Evolutionary conservation across 2,888 invertebrate genomes (phyloP), one percentile per base, ranked within the genome.

Genomic region (Drosophila fungiperda): DNA sequence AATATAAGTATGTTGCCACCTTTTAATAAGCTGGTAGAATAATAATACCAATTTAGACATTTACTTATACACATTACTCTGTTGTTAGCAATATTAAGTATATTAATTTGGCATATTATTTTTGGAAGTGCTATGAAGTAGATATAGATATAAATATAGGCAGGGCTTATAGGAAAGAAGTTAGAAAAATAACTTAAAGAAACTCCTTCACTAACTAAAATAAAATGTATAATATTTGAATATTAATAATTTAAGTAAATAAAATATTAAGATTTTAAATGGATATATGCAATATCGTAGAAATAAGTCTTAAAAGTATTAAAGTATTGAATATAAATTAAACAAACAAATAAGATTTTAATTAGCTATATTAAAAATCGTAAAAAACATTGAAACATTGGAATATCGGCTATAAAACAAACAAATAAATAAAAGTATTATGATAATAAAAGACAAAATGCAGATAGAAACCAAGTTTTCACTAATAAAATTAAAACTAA

Each of bases 1-100:
- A 57, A 68, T 58, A 54, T 4, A 12, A 38, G 38, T 53, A 29
- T 48, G 49, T 38, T 29, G 26, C 11, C 33, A 35, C 33, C 42
- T 36, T 58, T 68, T 42, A 57, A 57, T 32, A 40, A 67, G 67
- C 67, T 48, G 50, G 11, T 17, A 0, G 8, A 42, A 45, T 23
- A n/a, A 29, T 11, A 15, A 49, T 20, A 33, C 49, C 36, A 23
- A 23, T 9, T 45, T 12, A 17, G 54, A 20, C 1, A 38, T 26
- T 38, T 26, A n/a, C 23, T 38, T 54, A 7, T 12, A 29, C 3
- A 3, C 9, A 5, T 45, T 1, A 23, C 20, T 23, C 20, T 23
- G 20, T 20, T 45, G 3, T 23, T 1, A 3, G 20, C 20, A 45
- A 45, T 23, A 23, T 20, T 23, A 0, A 23, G 15, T 45, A 45